phyloP scores from a whole-genome alignment of 1,140 invertebrate genomes.

The Drosophila sp. region DNA sequence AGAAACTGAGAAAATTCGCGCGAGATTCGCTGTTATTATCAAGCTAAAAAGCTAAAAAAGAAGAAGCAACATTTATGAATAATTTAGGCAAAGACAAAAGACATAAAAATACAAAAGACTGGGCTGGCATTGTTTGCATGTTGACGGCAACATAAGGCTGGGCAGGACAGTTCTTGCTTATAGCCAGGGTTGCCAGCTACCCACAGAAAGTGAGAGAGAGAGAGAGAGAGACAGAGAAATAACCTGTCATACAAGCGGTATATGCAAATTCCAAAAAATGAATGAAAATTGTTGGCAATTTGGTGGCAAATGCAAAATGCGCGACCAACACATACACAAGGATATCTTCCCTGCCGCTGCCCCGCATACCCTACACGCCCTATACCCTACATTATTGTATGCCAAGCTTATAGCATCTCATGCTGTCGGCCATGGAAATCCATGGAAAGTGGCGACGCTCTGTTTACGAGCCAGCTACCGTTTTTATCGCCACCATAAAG shows the following conservation, averaged over 20 bases:
- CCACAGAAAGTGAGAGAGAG: neutral
- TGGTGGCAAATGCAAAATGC: slow-evolving; percentile 71
- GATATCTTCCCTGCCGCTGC: neutral
- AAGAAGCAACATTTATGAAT: slow-evolving; percentile 70
- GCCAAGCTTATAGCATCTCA: neutral
- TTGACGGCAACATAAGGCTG: slow-evolving; percentile 11
- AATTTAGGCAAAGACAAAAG: slow-evolving; percentile 62
- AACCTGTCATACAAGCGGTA: slow-evolving; percentile 44
- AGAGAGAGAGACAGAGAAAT: slow-evolving; percentile 8
- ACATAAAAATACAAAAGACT: slow-evolving; percentile 61
- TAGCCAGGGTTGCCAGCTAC: slow-evolving; percentile 43
- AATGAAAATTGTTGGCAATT: slow-evolving; percentile 83
- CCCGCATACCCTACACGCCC: neutral
- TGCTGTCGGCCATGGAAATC: slow-evolving; percentile 6
- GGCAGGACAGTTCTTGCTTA: slow-evolving; percentile 1
- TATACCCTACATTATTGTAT: neutral
- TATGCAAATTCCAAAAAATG: slow-evolving; percentile 79
- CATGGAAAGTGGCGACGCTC: slow-evolving; percentile 54
- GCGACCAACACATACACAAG: slow-evolving; percentile 8
- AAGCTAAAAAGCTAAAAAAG: too few species aligned
- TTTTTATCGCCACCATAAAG: slow-evolving; percentile 79
- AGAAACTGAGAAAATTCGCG: slow-evolving; percentile 39
- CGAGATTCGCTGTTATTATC: slow-evolving; percentile 41
- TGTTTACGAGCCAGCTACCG: slow-evolving; percentile 69
- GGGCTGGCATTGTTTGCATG: slow-evolving; percentile 55